phyloP scores from a whole-genome alignment of 2,113 vertebrate genomes.

The Morone saxatilis region DNA sequence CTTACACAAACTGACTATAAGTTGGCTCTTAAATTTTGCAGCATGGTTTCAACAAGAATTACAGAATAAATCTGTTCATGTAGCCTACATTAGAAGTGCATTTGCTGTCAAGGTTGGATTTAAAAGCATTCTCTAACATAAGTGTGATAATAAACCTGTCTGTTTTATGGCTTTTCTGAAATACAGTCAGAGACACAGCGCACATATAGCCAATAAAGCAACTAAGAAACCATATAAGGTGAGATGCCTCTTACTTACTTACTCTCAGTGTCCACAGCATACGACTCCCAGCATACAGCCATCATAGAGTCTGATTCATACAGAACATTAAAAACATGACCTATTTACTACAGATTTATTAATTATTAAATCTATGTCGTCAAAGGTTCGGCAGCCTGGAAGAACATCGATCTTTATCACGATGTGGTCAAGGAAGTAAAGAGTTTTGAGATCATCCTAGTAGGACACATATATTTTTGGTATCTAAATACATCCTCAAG shows the following conservation, averaged over 20 bases:
- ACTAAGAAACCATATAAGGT: slow-evolving; percentile 1
- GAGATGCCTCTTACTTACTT: background rate
- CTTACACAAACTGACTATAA: background rate
- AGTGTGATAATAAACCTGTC: slow-evolving; percentile 24
- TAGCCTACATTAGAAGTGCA: background rate
- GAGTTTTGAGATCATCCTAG: background rate
- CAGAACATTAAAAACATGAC: background rate
- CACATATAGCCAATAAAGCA: slow-evolving; percentile 3
- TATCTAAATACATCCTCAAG: background rate
- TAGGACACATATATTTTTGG: background rate
- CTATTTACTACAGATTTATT: slow-evolving; percentile 40
- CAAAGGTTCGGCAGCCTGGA: slow-evolving; percentile 3
- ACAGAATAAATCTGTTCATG: background rate
- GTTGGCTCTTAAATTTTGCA: too few species aligned
- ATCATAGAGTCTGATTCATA: background rate
- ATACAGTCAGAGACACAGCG: slow-evolving; percentile 12
- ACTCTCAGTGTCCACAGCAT: background rate
- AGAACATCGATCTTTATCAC: background rate
- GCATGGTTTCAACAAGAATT: background rate
- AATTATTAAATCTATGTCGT: slow-evolving; percentile 43
- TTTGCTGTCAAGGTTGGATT: background rate
- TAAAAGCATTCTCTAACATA: slow-evolving; percentile 14
- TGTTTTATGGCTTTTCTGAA: background rate
- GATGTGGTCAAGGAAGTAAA: slow-evolving; percentile 6
- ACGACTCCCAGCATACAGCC: background rate